Evolutionary conservation across 2,797 vertebrate genomes (phyloP).

Genomic region (Neopelma chrysocephalum): DNA sequence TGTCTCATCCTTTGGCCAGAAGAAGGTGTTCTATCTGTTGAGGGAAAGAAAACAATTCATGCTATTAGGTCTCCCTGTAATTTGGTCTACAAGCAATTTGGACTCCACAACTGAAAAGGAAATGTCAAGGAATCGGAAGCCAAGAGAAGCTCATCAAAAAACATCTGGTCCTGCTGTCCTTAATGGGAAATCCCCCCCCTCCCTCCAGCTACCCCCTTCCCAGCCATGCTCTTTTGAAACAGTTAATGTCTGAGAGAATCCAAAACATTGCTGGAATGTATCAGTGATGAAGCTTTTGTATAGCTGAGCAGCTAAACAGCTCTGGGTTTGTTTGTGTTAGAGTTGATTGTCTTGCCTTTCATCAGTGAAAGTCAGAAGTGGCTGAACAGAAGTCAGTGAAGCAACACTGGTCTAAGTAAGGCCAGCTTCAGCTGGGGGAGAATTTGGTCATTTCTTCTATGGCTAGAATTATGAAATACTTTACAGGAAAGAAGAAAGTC

Average conservation of each 20-base stretch:
- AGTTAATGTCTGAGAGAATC: slow-evolving; percentile 57
- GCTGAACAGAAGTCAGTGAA: neutral
- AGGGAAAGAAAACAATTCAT: neutral
- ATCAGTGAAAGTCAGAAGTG: neutral
- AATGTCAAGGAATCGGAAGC: slow-evolving; percentile 31
- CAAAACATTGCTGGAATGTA: slow-evolving; percentile 60
- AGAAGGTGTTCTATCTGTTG: neutral
- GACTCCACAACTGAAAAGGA: slow-evolving; percentile 35
- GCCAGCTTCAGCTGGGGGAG: neutral
- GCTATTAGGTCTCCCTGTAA: slow-evolving; percentile 6
- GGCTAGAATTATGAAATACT: neutral
- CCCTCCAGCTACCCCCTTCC: neutral
- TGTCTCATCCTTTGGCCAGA: neutral
- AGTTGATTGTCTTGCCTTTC: slow-evolving; percentile 38
- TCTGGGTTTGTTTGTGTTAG: slow-evolving; percentile 44
- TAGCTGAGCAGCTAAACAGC: slow-evolving; percentile 42
- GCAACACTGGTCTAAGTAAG: neutral
- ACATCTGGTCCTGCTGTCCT: slow-evolving; percentile 53
- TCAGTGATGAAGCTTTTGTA: slow-evolving; percentile 31
- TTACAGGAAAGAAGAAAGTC: neutral
- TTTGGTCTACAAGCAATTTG: slow-evolving; percentile 32
- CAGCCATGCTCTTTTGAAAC: slow-evolving; percentile 44
- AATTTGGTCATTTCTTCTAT: neutral
- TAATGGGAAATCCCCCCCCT: slow-evolving; percentile 25
- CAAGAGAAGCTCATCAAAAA: slow-evolving; percentile 52